Conservation (phyloP, 1,140 invertebrate genomes). For the Nasonia giraulti region DNA sequence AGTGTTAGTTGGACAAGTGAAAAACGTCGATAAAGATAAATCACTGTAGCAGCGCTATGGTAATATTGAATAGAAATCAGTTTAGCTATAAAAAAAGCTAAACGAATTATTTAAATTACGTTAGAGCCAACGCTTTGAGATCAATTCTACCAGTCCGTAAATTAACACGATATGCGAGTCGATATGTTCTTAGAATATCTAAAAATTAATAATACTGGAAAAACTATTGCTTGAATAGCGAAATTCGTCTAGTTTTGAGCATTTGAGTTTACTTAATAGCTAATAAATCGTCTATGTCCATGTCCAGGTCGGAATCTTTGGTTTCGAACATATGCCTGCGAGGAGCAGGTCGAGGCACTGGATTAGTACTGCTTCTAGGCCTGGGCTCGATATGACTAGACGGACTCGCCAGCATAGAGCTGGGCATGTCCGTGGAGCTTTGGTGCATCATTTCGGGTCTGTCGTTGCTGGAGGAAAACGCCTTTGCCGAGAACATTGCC, state of each 20-base stretch:
- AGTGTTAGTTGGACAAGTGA: background rate
- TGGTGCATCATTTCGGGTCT: background rate
- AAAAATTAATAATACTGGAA: background rate
- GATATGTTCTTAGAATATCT: background rate
- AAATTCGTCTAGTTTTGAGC: background rate
- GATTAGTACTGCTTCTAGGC: constrained; percentile 16
- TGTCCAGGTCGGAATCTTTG: constrained; percentile 64
- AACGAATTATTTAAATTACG: background rate
- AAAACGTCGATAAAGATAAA: background rate
- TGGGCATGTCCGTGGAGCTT: constrained; percentile 44
- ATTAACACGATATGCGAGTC: background rate
- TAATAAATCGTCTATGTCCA: constrained; percentile 66
- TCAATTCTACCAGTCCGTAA: too few relatives aligned
- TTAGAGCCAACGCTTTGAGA: background rate
- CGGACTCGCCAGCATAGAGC: constrained; percentile 50
- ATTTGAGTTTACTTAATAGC: constrained; percentile 56
- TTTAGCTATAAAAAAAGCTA: background rate
- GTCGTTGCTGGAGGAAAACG: constrained; percentile 47
- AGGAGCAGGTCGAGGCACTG: constrained; percentile 37
- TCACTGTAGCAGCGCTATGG: background rate
- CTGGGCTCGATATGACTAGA: constrained; percentile 38
- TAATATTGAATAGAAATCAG: background rate
- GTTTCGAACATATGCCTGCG: constrained; percentile 54
- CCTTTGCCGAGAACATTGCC: constrained; percentile 64
- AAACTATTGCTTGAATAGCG: constrained; percentile 1